Percentiles rank a stretch among this genome's conserved stretches.
Conservation (phyloP, 2,888 invertebrate genomes). For the Coleophora flavipennella region DNA sequence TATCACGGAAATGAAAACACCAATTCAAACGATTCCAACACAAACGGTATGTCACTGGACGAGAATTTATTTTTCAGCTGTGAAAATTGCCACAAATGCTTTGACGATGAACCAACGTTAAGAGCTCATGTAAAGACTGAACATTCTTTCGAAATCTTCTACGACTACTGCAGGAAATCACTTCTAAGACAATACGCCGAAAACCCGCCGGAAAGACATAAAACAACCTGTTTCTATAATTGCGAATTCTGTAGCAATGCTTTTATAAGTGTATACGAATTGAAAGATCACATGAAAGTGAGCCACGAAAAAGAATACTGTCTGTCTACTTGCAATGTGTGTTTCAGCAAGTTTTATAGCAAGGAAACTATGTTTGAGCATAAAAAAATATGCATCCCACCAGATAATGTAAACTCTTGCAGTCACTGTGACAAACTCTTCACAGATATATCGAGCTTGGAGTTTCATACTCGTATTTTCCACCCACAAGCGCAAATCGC, state of each 20-base stretch:
- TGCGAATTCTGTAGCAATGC: slow-evolving; percentile 41
- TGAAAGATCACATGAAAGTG: slow-evolving; percentile 44
- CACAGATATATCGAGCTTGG: slow-evolving; percentile 45
- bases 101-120: slow-evolving; percentile 30
- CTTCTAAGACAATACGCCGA: slow-evolving; percentile 23
- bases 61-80: slow-evolving; percentile 17
- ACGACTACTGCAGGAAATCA: slow-evolving; percentile 41
- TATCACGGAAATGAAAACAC: slow-evolving; percentile 13
- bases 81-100: slow-evolving; percentile 30
- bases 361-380: slow-evolving; percentile 39
- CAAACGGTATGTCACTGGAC: not conserved
- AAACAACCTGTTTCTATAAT: slow-evolving; percentile 20
- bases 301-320: slow-evolving; percentile 41
- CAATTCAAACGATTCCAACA: slow-evolving; percentile 10
- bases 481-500: slow-evolving; percentile 50
- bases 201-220: slow-evolving; percentile 3
- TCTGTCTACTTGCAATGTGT: slow-evolving; percentile 47
- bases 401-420: slow-evolving; percentile 39
- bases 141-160: slow-evolving; percentile 46
- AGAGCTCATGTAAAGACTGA: slow-evolving; percentile 41
- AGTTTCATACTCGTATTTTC: slow-evolving; percentile 49
- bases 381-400: slow-evolving; percentile 40
- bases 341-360: slow-evolving; percentile 46
- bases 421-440: slow-evolving; percentile 50
- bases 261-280: slow-evolving; percentile 34